These are phyloP conservation scores for Euplagia quadripunctaria DNA, from an alignment of 2,888 invertebrate species.

Conservation along the genomic window DNA sequence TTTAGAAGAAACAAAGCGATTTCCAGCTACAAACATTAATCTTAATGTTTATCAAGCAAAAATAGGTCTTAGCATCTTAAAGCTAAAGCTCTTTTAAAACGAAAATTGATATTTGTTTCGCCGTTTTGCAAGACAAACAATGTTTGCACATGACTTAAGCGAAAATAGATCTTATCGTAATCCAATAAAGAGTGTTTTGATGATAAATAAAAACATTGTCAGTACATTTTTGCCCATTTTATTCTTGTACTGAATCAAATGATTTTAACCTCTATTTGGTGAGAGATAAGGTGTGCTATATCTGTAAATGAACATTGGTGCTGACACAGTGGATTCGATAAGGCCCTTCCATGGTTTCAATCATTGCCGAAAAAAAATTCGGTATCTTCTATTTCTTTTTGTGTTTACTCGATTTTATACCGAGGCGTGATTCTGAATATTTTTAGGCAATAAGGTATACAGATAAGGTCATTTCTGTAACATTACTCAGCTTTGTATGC, in stretches of 20 bases:
- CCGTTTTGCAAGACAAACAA: constrained; percentile 54
- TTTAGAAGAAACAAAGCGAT: constrained; percentile 79
- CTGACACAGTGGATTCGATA: constrained; percentile 59
- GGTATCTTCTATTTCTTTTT: constrained; percentile 64
- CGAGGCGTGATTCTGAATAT: constrained; percentile 45
- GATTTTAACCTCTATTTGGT: constrained; percentile 24
- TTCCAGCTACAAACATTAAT: constrained; percentile 54
- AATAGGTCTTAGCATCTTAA: constrained; percentile 51
- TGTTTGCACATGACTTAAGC: constrained; percentile 46
- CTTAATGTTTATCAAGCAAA: constrained; percentile 53
- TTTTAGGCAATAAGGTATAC: constrained; percentile 20
- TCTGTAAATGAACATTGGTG: constrained; percentile 35
- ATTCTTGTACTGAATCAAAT: constrained; percentile 18
- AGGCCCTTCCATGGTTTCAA: constrained; percentile 71
- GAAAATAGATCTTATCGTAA: constrained; percentile 53
- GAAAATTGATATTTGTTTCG: constrained; percentile 59
- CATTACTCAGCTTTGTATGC: neutral
- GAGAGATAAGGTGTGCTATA: constrained; percentile 24
- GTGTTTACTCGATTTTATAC: constrained; percentile 63
- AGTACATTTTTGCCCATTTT: constrained; percentile 29
- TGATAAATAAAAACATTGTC: constrained; percentile 23
- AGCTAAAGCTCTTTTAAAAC: constrained; percentile 51
- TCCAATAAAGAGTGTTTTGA: constrained; percentile 39
- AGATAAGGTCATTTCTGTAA: constrained; percentile 18
- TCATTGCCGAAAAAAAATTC: constrained; percentile 70